These are phyloP conservation scores for Thaleichthys pacificus DNA, from an alignment of 2,797 vertebrate genomes.

Conservation along the genomic window DNA sequence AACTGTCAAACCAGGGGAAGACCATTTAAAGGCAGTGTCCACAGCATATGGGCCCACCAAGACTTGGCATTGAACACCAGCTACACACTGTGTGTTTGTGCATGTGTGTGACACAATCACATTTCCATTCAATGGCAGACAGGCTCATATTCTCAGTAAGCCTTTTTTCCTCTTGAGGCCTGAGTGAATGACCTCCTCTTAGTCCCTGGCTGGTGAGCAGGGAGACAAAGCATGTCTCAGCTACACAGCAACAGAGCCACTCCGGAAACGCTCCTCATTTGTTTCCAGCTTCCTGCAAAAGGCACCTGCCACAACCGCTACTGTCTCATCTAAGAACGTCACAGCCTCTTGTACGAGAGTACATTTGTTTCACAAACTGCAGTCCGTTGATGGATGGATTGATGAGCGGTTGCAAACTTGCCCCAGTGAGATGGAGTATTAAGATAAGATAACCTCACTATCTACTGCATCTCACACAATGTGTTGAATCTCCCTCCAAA, in stretches of 20 bases:
- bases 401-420: constrained; percentile 6
- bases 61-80: neutral
- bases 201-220: neutral
- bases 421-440: neutral
- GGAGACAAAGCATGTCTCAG: neutral
- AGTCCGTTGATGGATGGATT: constrained; percentile 12
- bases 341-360: neutral
- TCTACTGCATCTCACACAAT: too few species aligned
- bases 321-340: constrained; percentile 9
- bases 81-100: neutral
- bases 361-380: constrained; percentile 13
- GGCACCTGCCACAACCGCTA: constrained; percentile 10
- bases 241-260: neutral
- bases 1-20: neutral
- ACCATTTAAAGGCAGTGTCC: neutral
- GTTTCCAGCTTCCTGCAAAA: neutral
- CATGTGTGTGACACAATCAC: neutral
- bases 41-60: constrained; percentile 9
- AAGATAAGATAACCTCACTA: neutral
- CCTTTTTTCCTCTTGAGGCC: constrained; percentile 1
- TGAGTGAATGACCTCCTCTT: constrained; percentile 5
- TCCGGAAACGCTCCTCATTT: neutral
- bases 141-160: constrained; percentile 1
- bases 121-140: constrained; percentile 10
- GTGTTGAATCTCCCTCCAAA: too few species aligned